Evolutionary conservation across 1,140 invertebrate genomes (phyloP).

Genomic region (Oncopodura yosiiana): DNA sequence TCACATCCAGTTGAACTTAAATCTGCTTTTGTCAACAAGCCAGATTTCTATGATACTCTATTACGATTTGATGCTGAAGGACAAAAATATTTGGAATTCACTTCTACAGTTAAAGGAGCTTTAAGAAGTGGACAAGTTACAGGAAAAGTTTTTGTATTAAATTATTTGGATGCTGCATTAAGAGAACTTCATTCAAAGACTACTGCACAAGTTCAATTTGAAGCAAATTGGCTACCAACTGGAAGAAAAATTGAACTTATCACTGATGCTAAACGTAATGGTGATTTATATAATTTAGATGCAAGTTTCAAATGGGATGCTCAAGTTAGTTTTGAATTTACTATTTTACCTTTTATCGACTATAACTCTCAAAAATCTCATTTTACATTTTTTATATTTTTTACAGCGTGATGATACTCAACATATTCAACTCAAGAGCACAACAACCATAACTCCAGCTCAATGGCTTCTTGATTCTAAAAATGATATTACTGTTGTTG

Average conservation of each 20-base stretch:
- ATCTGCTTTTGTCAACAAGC: slow-evolving; percentile 3
- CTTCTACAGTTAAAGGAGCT: slow-evolving; percentile 1
- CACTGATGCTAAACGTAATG: slow-evolving; percentile 2
- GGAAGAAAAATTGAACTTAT: slow-evolving; percentile 8
- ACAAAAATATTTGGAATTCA: slow-evolving; percentile 12
- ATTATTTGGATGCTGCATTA: slow-evolving; percentile 24
- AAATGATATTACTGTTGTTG: slow-evolving; percentile 19
- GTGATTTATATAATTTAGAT: slow-evolving; percentile 14
- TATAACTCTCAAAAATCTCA: no score
- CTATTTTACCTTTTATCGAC: no score
- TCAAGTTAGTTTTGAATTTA: no score
- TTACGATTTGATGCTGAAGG: slow-evolving; percentile 21
- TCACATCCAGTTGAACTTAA: slow-evolving; percentile 16
- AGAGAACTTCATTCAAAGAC: neutral
- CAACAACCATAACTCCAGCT: no score
- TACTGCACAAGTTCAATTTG: slow-evolving; percentile 11
- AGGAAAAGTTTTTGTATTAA: slow-evolving; percentile 12
- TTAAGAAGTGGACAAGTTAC: slow-evolving; percentile 4
- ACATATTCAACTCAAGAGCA: no score
- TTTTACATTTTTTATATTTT: no score
- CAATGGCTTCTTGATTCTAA: no score
- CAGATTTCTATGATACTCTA: neutral
- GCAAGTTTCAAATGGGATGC: slow-evolving; percentile 31
- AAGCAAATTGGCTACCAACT: slow-evolving; percentile 20
- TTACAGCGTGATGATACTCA: no score